phyloP scores from a whole-genome alignment of 1,140 invertebrate species.

The Pseudomyrmex dendroicus region DNA sequence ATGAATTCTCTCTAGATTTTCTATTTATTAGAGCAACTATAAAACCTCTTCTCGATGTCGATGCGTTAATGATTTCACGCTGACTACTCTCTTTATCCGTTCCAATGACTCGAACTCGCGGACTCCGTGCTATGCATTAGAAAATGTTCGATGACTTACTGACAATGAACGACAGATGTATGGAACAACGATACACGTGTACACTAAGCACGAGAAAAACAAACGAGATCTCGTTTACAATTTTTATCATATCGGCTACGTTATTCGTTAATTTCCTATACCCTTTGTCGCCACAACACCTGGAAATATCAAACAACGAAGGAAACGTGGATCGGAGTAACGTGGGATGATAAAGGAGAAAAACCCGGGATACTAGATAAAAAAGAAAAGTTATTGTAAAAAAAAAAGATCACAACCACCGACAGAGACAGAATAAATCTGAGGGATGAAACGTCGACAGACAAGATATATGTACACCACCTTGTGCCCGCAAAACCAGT shows the following conservation, averaged over 20 bases:
- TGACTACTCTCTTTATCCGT: constrained; percentile 20
- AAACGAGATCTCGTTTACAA: background rate
- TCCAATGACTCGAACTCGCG: constrained; percentile 20
- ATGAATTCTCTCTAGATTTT: constrained; percentile 45
- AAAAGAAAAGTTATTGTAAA: constrained; percentile 61
- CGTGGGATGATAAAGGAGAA: constrained; percentile 57
- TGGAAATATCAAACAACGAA: constrained; percentile 72
- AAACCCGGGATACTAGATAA: constrained; percentile 32
- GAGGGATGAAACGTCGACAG: constrained; percentile 78
- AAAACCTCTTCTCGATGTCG: constrained; percentile 7
- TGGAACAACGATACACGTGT: constrained; percentile 41
- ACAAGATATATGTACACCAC: constrained; percentile 52
- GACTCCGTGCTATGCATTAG: constrained; percentile 22
- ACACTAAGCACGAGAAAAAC: background rate
- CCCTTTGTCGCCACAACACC: constrained; percentile 59
- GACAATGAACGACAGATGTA: constrained; percentile 36
- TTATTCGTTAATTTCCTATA: constrained; percentile 62
- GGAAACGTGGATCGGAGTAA: constrained; percentile 58
- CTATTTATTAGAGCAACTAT: constrained; percentile 44
- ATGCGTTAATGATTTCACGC: constrained; percentile 2
- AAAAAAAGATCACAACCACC: constrained; percentile 75
- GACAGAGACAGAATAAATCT: constrained; percentile 73
- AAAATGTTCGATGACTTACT: constrained; percentile 45
- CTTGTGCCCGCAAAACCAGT: constrained; percentile 81
- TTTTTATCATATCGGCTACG: background rate